Evolutionary conservation across 2,797 vertebrate species (phyloP).

Genomic region (Lepus townsendii): DNA sequence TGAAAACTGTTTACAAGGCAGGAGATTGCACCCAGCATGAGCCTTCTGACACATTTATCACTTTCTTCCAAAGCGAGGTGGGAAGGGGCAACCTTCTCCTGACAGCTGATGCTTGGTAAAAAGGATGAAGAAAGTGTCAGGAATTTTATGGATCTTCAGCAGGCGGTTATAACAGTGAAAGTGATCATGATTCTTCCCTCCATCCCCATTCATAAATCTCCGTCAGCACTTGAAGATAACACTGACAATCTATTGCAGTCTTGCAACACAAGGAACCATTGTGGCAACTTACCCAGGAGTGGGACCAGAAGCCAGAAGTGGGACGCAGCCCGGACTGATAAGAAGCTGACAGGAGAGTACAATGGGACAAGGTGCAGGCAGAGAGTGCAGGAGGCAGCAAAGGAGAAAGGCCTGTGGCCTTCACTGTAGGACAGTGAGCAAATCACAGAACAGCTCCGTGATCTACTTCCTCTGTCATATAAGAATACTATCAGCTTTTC

Average conservation of each 20-base stretch:
- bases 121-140: constrained; percentile 74
- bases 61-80: constrained; percentile 66
- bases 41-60: constrained; percentile 81
- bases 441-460: not conserved
- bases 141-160: constrained; percentile 65
- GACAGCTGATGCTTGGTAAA: constrained; percentile 76
- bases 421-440: not conserved
- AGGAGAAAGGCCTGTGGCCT: not conserved
- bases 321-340: constrained; percentile 17
- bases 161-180: constrained; percentile 74
- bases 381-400: not conserved
- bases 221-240: constrained; percentile 72
- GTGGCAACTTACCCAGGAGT: constrained; percentile 65
- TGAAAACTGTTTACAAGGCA: constrained; percentile 75
- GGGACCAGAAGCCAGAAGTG: not conserved
- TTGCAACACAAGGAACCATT: constrained; percentile 14
- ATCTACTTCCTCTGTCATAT: constrained; percentile 47
- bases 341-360: constrained; percentile 27
- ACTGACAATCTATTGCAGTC: not conserved
- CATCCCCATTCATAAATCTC: constrained; percentile 74
- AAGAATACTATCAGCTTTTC: constrained; percentile 55
- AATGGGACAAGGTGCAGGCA: not conserved
- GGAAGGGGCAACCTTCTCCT: constrained; percentile 75
- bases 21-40: constrained; percentile 61
- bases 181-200: constrained; percentile 63